phyloP scores from a whole-genome alignment of 1,140 invertebrate species.

The Vanessa tameamea region DNA sequence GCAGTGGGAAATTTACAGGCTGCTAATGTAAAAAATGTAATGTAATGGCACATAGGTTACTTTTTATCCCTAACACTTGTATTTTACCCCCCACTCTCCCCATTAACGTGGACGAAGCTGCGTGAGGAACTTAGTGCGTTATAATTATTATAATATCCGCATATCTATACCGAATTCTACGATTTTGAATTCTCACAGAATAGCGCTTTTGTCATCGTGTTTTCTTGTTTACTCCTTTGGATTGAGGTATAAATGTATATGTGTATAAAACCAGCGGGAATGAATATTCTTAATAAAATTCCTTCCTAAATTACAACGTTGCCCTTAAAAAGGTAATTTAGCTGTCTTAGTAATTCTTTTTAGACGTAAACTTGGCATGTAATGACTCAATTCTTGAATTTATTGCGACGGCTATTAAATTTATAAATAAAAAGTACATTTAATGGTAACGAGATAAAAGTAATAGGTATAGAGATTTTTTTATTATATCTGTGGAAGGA shows the following conservation, averaged over 20 bases:
- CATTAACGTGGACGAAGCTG: too few species aligned
- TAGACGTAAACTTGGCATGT: constrained; percentile 17
- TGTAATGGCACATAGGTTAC: too few species aligned
- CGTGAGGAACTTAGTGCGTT: too few species aligned
- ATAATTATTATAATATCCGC: too few species aligned
- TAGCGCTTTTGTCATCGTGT: too few species aligned
- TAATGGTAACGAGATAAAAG: not conserved
- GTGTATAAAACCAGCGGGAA: not conserved
- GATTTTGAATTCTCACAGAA: too few species aligned
- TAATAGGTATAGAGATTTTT: not conserved
- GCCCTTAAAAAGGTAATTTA: constrained; percentile 26
- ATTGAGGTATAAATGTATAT: not conserved
- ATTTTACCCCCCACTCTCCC: too few species aligned
- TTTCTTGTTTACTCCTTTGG: too few species aligned
- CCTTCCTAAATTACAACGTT: constrained; percentile 15
- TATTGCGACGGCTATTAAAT: constrained; percentile 17
- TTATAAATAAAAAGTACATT: constrained; percentile 11
- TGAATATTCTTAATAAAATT: not conserved
- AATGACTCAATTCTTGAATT: constrained; percentile 26
- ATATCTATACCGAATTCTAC: too few species aligned
- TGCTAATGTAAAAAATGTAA: too few species aligned
- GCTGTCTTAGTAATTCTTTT: constrained; percentile 10
- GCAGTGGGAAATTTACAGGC: too few species aligned
- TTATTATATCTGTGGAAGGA: not conserved
- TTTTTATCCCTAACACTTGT: too few species aligned